These are phyloP conservation scores for Corbicula japonica DNA, from an alignment of 2,888 invertebrate genomes.

Conservation along the genomic window DNA sequence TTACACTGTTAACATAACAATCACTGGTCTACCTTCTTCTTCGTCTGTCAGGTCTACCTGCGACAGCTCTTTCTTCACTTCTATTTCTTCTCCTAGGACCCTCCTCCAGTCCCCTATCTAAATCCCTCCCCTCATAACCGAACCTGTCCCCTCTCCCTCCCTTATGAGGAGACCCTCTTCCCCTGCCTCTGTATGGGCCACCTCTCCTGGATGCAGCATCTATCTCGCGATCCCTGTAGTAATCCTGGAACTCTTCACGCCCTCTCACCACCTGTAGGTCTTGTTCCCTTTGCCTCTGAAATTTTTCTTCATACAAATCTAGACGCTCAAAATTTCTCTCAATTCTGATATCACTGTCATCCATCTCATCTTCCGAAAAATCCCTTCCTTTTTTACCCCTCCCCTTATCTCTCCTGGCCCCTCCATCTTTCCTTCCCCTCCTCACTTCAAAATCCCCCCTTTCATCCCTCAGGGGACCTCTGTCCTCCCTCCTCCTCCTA, in stretches of 20 bases:
- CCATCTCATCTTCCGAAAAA: conserved; percentile 38
- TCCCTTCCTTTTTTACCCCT: conserved; percentile 26
- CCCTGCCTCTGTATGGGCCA: neutral
- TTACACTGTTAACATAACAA: too few species aligned
- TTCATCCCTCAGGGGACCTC: conserved; percentile 27
- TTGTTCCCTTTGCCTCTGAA: conserved; percentile 45
- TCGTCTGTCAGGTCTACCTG: conserved; percentile 24
- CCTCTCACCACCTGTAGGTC: conserved; percentile 46
- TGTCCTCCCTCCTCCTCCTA: conserved; percentile 23
- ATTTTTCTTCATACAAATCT: conserved; percentile 58
- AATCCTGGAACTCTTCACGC: conserved; percentile 55
- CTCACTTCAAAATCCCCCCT: conserved; percentile 19
- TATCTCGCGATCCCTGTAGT: conserved; percentile 46
- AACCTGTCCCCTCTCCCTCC: conserved; percentile 42
- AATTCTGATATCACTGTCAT: conserved; percentile 38
- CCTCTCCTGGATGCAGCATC: conserved; percentile 29
- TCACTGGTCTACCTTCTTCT: conserved; percentile 36
- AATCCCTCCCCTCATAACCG: conserved; percentile 34
- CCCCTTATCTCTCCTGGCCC: conserved; percentile 18
- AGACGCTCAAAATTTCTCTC: conserved; percentile 51
- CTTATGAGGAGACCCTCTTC: conserved; percentile 4
- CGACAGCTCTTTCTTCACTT: conserved; percentile 45
- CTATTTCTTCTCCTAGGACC: conserved; percentile 32
- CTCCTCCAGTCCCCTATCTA: conserved; percentile 22
- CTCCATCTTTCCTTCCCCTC: conserved; percentile 10